Evolutionary conservation across 2,113 vertebrate species (phyloP).

Genomic region (Alligator mississippiensis): DNA sequence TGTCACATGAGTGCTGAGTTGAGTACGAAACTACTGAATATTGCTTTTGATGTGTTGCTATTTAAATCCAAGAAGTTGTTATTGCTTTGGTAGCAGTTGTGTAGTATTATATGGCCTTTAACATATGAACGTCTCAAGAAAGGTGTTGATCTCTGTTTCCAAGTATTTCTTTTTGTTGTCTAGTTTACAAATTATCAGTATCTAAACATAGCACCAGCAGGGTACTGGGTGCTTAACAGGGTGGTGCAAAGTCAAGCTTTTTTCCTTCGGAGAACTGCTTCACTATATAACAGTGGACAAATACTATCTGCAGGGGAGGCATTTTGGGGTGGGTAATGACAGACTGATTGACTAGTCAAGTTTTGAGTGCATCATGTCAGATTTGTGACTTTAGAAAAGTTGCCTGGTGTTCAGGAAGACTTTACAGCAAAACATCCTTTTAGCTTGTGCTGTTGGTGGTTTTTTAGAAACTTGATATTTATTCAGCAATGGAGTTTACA

Average conservation of each 20-base stretch:
- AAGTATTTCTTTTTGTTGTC: fast-evolving
- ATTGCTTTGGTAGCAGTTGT: neutral
- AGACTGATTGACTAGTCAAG: neutral
- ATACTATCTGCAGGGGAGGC: neutral
- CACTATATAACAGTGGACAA: neutral
- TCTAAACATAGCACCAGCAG: neutral
- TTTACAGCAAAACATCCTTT: neutral
- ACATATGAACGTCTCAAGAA: neutral
- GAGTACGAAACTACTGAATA: neutral
- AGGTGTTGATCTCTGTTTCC: neutral
- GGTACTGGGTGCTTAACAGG: neutral
- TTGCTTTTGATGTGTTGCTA: neutral
- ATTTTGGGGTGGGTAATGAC: neutral
- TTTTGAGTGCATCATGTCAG: neutral
- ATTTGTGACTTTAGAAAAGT: neutral
- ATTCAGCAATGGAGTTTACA: neutral
- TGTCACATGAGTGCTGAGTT: neutral
- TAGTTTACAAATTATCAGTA: neutral
- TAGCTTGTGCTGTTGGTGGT: neutral
- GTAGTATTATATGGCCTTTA: neutral
- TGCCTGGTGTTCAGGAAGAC: neutral
- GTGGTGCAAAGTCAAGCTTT: neutral
- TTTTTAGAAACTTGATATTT: neutral
- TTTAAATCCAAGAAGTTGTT: neutral
- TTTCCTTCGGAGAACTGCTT: neutral